These are phyloP conservation scores for Spatula clypeata DNA, from an alignment of 2,797 vertebrate genomes.

Conservation along the genomic window DNA sequence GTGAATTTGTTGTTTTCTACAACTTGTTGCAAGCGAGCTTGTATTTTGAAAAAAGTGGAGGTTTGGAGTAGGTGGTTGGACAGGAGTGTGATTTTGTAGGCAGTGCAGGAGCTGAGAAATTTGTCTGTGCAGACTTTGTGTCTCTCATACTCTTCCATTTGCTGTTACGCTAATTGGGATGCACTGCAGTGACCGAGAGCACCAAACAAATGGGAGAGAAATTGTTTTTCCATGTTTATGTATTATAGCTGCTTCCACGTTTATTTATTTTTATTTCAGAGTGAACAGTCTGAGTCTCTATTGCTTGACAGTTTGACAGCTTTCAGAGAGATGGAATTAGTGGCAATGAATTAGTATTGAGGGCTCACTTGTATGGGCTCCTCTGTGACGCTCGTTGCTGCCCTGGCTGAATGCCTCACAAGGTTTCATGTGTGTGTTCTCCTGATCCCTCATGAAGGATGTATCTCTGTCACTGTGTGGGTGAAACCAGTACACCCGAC, in stretches of 20 bases:
- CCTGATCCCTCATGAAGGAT: neutral
- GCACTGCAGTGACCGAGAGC: neutral
- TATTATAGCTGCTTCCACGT: neutral
- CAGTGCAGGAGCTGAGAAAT: neutral
- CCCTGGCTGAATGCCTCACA: neutral
- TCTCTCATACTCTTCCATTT: neutral
- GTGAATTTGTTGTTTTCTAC: neutral
- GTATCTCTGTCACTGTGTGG: neutral
- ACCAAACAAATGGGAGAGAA: neutral
- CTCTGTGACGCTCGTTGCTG: neutral
- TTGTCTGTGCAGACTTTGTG: neutral
- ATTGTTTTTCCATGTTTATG: neutral
- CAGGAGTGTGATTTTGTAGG: neutral
- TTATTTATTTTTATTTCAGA: constrained; percentile 33
- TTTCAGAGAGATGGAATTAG: constrained; percentile 12
- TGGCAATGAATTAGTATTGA: constrained; percentile 25
- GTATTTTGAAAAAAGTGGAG: neutral
- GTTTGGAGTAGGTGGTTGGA: neutral
- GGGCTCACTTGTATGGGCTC: neutral
- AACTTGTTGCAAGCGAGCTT: neutral
- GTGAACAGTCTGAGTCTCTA: neutral
- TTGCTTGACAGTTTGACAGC: constrained; percentile 11
- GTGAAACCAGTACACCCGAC: neutral
- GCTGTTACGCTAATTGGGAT: neutral
- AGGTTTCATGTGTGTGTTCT: neutral